These are phyloP conservation scores for Amphipyra tragopoginis DNA, from an alignment of 2,888 invertebrate species.

Conservation along the genomic window DNA sequence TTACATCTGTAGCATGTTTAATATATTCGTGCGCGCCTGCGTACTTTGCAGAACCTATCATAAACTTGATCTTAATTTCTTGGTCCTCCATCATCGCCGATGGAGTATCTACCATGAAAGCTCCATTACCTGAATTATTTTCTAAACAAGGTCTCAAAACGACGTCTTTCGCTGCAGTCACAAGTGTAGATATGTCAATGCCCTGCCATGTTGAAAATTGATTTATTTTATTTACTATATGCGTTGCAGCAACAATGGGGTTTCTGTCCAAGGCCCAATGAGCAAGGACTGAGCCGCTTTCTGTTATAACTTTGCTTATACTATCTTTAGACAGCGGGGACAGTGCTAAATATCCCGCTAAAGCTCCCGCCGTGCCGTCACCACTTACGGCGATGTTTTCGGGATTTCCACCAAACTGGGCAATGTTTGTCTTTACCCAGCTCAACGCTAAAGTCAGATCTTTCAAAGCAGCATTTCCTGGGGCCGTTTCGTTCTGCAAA, in stretches of 20 bases:
- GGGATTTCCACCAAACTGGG: conserved; percentile 78
- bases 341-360: conserved; percentile 76
- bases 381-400: conserved; percentile 79
- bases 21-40: conserved; percentile 75
- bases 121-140: conserved; percentile 37
- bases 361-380: conserved; percentile 74
- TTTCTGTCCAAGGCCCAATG: conserved; percentile 78
- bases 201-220: conserved; percentile 49
- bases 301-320: conserved; percentile 77
- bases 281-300: conserved; percentile 79
- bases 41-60: conserved; percentile 76
- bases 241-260: conserved; percentile 65
- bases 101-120: conserved; percentile 71
- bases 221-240: conserved; percentile 75
- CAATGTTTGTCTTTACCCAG: conserved; percentile 78
- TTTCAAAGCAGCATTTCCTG: conserved; percentile 83
- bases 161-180: conserved; percentile 62
- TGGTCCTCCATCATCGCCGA: conserved; percentile 68
- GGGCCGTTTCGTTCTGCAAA: conserved; percentile 71
- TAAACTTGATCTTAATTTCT: conserved; percentile 65
- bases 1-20: conserved; percentile 58
- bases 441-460: conserved; percentile 77
- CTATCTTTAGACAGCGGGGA: conserved; percentile 68
- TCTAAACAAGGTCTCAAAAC: conserved; percentile 76
- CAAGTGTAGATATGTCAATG: conserved; percentile 56